Evolutionary conservation across 2,797 vertebrate species (phyloP), one percentile per base, ranked within the genome.

Genomic region (Alfaro cultratus): DNA sequence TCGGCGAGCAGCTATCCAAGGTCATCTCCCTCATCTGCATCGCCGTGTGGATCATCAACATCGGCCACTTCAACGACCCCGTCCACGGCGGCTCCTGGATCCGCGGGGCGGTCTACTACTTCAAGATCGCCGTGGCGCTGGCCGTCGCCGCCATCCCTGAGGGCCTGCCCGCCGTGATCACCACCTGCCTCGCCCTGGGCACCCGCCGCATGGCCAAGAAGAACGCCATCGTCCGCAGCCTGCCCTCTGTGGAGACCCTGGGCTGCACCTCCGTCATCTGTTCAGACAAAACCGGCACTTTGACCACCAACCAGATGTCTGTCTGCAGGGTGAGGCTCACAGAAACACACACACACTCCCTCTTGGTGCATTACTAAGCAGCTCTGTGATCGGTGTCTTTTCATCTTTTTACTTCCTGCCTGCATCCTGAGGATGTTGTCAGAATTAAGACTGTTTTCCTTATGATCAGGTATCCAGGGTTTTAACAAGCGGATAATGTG

Each of bases 281-380:
- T 83, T 99, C 98, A 0, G 98, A 99, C 93, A 99, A 99, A 94
- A 99, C 98, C 0, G 98, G 98, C 34, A 99, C 98, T 1, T 95
- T 99, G 73, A 99, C 98, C 71, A 99, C 98, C 0, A 99, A 99
- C 90, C 98, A 99, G 97, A 99, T 99, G 98, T 99, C 98, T 0
- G 98, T 99, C 80, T 98, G 97, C 96, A 97, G 97, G 96, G 98
- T 99, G 94, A 87, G 97, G 87, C 39, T 9, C 74, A 5, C 73
- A 67, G 43, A 75, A 79, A 72, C 72, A 73, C 62, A 80, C 9
- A 23, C 47, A 70, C 62, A 81, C 74, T 74, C 4, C 53, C 57
- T 18, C 43, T 70, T 83, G 77, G 67, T 88, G 74, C 81, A 39
- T 67, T 67, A 39, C 62, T 67, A 83, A 82, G 71, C 23, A 39